Evolutionary conservation across 2,113 vertebrate species (phyloP).

Genomic region (Polyodon spathula): DNA sequence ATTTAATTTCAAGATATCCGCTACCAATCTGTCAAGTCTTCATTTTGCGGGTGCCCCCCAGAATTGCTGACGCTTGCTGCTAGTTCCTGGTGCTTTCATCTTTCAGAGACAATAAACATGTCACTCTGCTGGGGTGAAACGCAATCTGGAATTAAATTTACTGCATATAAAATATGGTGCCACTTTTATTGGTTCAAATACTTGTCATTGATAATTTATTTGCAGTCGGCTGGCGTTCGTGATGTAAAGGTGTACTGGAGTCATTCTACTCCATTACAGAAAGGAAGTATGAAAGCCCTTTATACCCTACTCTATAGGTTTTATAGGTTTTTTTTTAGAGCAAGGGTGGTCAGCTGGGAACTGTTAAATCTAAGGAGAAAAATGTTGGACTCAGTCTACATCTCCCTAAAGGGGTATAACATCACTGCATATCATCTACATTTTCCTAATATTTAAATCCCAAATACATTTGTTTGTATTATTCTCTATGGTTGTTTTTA

Average conservation of each 20-base stretch:
- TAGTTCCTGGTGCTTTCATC: conserved; percentile 69
- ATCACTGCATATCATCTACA: too few relatives aligned
- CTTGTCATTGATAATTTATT: conserved; percentile 97
- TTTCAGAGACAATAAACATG: conserved; percentile 89
- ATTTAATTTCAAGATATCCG: conserved; percentile 70
- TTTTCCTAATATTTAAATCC: too few relatives aligned
- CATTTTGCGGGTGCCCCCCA: conserved; percentile 66
- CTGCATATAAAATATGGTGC: conserved; percentile 96
- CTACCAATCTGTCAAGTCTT: conserved; percentile 66
- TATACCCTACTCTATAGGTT: neutral
- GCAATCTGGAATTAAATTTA: conserved; percentile 98
- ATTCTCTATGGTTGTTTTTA: too few relatives aligned
- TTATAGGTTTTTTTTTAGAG: neutral
- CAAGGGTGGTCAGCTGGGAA: neutral
- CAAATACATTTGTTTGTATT: too few relatives aligned
- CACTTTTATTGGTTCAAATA: conserved; percentile 97
- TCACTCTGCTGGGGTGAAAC: conserved; percentile 79
- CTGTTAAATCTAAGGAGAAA: too few relatives aligned
- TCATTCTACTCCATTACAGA: neutral
- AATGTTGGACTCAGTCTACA: too few relatives aligned
- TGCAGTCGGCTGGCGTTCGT: conserved; percentile 74
- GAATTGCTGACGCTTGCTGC: conserved; percentile 71
- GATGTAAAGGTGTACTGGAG: conserved; percentile 49
- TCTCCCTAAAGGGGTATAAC: too few relatives aligned
- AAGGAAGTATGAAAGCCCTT: neutral